Conservation (phyloP, 2,888 invertebrate species). For the Andrena marginata region DNA sequence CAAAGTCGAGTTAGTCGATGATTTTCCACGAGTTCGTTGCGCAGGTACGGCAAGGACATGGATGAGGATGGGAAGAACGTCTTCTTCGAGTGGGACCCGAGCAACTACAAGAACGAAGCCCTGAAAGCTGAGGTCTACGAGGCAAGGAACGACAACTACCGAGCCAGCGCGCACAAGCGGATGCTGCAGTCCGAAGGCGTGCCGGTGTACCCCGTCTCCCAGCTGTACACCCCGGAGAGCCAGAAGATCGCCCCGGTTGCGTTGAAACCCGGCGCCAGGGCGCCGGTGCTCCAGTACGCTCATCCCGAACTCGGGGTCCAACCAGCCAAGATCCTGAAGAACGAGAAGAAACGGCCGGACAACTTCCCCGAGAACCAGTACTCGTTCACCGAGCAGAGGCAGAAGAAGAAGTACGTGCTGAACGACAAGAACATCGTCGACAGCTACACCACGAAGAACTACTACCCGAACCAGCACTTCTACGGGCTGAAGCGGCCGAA, state of each 20-base stretch:
- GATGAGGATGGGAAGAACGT: conserved; percentile 76
- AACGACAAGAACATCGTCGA: conserved; percentile 81
- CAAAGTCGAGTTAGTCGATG: not conserved
- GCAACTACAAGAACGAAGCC: conserved; percentile 76
- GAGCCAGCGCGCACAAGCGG: conserved; percentile 88
- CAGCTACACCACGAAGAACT: conserved; percentile 79
- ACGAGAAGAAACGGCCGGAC: conserved; percentile 78
- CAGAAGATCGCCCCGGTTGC: conserved; percentile 87
- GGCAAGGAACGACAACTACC: conserved; percentile 82
- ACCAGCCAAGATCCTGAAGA: conserved; percentile 87
- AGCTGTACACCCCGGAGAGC: conserved; percentile 88
- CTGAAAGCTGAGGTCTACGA: conserved; percentile 81
- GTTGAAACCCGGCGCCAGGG: conserved; percentile 90
- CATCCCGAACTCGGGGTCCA: conserved; percentile 93
- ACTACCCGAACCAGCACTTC: conserved; percentile 81
- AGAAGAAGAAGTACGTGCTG: conserved; percentile 82
- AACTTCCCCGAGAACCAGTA: conserved; percentile 78
- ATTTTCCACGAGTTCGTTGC: not conserved
- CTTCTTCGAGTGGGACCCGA: conserved; percentile 81
- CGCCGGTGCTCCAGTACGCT: conserved; percentile 92
- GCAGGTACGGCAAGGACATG: conserved; percentile 78
- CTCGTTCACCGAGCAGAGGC: conserved; percentile 79
- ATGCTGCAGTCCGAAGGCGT: conserved; percentile 89
- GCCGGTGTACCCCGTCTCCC: conserved; percentile 88
- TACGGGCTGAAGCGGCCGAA: conserved; percentile 88